Conservation (phyloP, 2,113 vertebrate species). For the Pseudolaguvia tuberculata region DNA sequence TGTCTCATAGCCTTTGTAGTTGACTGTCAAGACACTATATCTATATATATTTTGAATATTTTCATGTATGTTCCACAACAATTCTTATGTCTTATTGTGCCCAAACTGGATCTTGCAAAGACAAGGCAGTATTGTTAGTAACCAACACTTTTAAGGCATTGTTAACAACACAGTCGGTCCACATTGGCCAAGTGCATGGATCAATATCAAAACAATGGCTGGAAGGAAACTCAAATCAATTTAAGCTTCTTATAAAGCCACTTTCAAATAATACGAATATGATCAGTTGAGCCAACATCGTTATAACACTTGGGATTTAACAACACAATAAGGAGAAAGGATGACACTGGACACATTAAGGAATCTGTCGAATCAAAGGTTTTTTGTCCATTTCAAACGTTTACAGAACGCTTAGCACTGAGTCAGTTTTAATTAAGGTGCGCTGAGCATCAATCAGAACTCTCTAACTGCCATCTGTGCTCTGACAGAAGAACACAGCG, state of each 20-base stretch:
- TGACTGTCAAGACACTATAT: not conserved
- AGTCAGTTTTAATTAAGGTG: conserved; percentile 73
- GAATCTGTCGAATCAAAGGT: conserved; percentile 36
- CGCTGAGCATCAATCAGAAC: conserved; percentile 69
- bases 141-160: conserved; percentile 24
- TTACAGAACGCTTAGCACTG: conserved; percentile 53
- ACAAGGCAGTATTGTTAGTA: conserved; percentile 13
- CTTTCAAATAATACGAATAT: conserved; percentile 43
- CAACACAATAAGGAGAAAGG: not conserved
- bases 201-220: conserved; percentile 68
- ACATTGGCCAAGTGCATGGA: conserved; percentile 52
- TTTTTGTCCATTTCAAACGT: conserved; percentile 35
- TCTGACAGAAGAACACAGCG: conserved; percentile 59
- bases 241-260: conserved; percentile 57
- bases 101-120: conserved; percentile 20
- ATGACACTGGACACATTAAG: conserved; percentile 29
- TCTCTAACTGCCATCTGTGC: conserved; percentile 68
- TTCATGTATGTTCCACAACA: not conserved
- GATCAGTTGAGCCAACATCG: conserved; percentile 36
- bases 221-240: conserved; percentile 58
- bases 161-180: conserved; percentile 45
- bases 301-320: conserved; percentile 19
- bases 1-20: not conserved
- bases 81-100: conserved; percentile 19
- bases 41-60: not conserved